Evolutionary conservation across 2,113 vertebrate species (phyloP).

Genomic region (Corvus cornix): DNA sequence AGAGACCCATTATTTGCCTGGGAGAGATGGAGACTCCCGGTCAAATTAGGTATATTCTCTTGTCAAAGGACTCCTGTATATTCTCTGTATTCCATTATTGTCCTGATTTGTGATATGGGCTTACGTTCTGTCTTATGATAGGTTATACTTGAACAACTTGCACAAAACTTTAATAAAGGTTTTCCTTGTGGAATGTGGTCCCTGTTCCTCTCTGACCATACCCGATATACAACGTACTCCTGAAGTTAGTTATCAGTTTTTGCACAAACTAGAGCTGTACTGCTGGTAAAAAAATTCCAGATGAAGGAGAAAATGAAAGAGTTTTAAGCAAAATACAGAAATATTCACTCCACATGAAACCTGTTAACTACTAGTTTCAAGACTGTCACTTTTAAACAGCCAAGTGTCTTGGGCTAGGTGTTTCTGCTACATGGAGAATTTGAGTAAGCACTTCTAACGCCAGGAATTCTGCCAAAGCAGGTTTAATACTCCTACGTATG

Average conservation of each 20-base stretch:
- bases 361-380: neutral
- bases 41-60: neutral
- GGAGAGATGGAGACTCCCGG: neutral
- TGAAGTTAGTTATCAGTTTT: neutral
- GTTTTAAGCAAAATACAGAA: neutral
- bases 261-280: neutral
- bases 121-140: neutral
- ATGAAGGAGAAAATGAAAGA: neutral
- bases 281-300: neutral
- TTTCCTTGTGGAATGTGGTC: neutral
- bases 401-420: neutral
- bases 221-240: neutral
- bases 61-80: neutral
- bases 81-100: neutral
- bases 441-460: neutral
- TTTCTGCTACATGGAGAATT: neutral
- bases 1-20: neutral
- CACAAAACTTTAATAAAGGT: neutral
- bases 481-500: slow-evolving; percentile 14
- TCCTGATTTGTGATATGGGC: neutral
- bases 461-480: slow-evolving; percentile 33
- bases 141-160: neutral
- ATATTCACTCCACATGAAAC: neutral
- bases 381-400: neutral
- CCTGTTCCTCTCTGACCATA: neutral